phyloP scores from a whole-genome alignment of 2,888 invertebrate genomes.

The Belgica antarctica region DNA sequence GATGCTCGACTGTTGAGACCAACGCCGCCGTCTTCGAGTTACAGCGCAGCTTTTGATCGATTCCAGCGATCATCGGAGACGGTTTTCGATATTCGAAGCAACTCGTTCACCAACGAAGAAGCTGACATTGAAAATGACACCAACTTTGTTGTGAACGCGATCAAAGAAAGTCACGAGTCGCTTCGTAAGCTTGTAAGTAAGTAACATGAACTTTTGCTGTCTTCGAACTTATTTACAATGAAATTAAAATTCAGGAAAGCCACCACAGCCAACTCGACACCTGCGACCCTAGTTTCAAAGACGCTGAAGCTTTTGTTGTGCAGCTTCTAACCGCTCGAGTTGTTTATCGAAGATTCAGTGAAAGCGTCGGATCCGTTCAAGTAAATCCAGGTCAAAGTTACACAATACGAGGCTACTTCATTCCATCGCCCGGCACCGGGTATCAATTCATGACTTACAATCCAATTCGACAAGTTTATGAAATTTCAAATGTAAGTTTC shows the following conservation, averaged over 20 bases:
- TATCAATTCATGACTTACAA: constrained; percentile 49
- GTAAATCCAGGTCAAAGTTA: constrained; percentile 47
- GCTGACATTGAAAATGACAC: constrained; percentile 46
- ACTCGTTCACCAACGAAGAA: not conserved
- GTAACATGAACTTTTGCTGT: constrained; percentile 49
- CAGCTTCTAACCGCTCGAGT: constrained; percentile 47
- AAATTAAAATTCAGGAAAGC: constrained; percentile 30
- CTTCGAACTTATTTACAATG: no score
- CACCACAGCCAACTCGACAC: constrained; percentile 46
- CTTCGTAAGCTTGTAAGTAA: constrained; percentile 46
- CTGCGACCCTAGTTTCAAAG: constrained; percentile 32
- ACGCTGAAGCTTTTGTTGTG: constrained; percentile 47
- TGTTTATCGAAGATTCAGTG: constrained; percentile 48
- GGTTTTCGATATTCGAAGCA: not conserved
- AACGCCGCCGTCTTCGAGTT: not conserved
- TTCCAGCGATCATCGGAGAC: constrained; percentile 16
- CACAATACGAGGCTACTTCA: constrained; percentile 49
- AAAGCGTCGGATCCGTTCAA: constrained; percentile 47
- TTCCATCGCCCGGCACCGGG: constrained; percentile 47
- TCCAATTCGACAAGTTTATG: constrained; percentile 48
- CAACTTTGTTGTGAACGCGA: constrained; percentile 47
- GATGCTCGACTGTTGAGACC: not conserved
- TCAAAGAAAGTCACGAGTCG: constrained; percentile 47
- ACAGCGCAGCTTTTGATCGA: constrained; percentile 3
- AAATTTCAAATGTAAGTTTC: constrained; percentile 47